Base-by-base conservation (phyloP, 2,797 vertebrate species). In the Megaceryle alcyon region DNA sequence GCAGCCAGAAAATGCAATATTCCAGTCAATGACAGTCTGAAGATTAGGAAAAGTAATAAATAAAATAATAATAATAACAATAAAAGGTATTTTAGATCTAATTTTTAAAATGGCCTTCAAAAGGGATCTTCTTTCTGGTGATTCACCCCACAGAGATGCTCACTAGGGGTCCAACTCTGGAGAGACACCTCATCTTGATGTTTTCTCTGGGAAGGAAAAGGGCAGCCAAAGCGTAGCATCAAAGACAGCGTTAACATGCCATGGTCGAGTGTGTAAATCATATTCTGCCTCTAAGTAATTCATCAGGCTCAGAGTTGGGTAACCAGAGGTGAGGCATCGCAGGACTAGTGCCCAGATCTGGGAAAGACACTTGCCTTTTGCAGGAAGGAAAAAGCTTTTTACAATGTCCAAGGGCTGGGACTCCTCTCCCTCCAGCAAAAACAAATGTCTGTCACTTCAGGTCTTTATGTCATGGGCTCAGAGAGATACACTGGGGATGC, bases 271-370 rank as follows among this genome's bases (percentile, higher is more conserved):
- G 28, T 35, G 48, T 21, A 25, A 64, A 61, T 49, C 73, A 14
- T 5, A 0, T 21, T 14, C 44, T 41, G n/a, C 51, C 15, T 46
- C 41, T 49, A 53, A 56, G 17, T 29, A 35, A 56, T 22, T 23
- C 31, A 44, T 16, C 26, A 7, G 33, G 54, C 14, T 68, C 16
- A 1, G 61, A 54, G 60, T 14, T 31, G 80, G 29, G 23, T 9
- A 37, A 39, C 14, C 63, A 53, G 68, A 41, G 71, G 20, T 3
- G 61, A 76, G 66, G 57, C 3, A 7, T 66, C 4, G 0, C 3
- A 21, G 84, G 57, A 43, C 9, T 1, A 0, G 0, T n/a, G 44
- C 14, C 15, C 39, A 39, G 70, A 44, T n/a, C 48, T 3, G 1
- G 70, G 11, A 17, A 71, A 63, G 29, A 22, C 20, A 26, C 23